Evolutionary conservation across 1,140 invertebrate genomes (phyloP).

Genomic region (Luehdorfia chinensis): DNA sequence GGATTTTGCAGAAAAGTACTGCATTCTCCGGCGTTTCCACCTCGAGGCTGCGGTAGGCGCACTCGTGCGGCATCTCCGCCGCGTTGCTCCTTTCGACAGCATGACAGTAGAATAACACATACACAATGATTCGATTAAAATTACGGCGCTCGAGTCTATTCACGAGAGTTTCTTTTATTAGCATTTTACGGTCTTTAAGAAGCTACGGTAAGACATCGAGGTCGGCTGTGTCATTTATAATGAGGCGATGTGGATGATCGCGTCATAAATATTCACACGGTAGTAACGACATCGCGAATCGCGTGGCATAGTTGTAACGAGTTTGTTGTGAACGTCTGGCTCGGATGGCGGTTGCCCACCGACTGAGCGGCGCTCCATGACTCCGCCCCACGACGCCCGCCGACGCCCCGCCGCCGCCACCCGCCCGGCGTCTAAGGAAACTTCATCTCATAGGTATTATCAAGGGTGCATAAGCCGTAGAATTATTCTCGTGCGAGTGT

Average conservation of each 20-base stretch:
- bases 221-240: constrained; percentile 68
- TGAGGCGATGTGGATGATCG: constrained; percentile 50
- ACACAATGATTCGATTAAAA: constrained; percentile 66
- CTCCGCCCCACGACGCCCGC: constrained; percentile 61
- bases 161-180: constrained; percentile 64
- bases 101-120: constrained; percentile 69
- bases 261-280: constrained; percentile 70
- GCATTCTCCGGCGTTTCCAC: constrained; percentile 62
- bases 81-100: constrained; percentile 49
- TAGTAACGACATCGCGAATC: constrained; percentile 61
- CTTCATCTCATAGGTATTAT: constrained; percentile 69
- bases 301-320: constrained; percentile 52
- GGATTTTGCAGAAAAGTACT: constrained; percentile 69
- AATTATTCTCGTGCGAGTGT: constrained; percentile 54
- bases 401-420: constrained; percentile 49
- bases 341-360: constrained; percentile 61
- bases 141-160: constrained; percentile 61
- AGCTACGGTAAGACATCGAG: constrained; percentile 47
- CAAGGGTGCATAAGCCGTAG: constrained; percentile 65
- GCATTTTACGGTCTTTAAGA: constrained; percentile 63
- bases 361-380: constrained; percentile 56
- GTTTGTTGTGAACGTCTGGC: constrained; percentile 32
- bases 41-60: constrained; percentile 64
- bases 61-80: constrained; percentile 69
- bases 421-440: constrained; percentile 63